phyloP scores from a whole-genome alignment of 2,888 invertebrate genomes.

The Mamestra brassicae region DNA sequence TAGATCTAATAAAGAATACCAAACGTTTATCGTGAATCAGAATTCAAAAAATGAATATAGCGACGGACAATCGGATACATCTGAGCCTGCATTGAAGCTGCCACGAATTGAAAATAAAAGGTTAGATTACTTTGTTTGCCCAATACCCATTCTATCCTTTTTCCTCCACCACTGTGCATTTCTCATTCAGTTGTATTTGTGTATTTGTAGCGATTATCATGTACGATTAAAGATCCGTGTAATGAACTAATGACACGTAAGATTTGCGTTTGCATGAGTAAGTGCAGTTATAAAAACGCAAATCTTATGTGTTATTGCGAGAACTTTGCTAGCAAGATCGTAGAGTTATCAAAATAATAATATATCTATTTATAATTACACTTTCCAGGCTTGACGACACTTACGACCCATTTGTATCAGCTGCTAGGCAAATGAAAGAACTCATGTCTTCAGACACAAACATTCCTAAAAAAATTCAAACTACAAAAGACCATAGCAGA shows the following conservation, averaged over 20 bases:
- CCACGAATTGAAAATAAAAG: slow-evolving; percentile 87
- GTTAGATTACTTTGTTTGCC: slow-evolving; percentile 75
- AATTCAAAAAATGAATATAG: slow-evolving; percentile 77
- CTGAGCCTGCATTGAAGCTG: slow-evolving; percentile 86
- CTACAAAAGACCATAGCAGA: slow-evolving; percentile 84
- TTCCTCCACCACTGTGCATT: slow-evolving; percentile 9
- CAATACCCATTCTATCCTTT: slow-evolving; percentile 31
- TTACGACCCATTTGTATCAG: slow-evolving; percentile 95
- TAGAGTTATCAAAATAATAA: slow-evolving; percentile 8
- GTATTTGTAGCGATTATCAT: neutral
- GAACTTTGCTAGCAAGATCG: neutral
- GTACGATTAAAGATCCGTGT: neutral
- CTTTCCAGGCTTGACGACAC: slow-evolving; percentile 89
- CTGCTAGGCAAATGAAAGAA: slow-evolving; percentile 95
- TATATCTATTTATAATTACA: slow-evolving; percentile 51
- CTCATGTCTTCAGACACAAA: slow-evolving; percentile 93
- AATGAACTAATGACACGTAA: slow-evolving; percentile 14
- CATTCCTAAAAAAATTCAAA: slow-evolving; percentile 85
- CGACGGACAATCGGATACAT: slow-evolving; percentile 79
- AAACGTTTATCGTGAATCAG: slow-evolving; percentile 82
- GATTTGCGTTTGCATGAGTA: neutral
- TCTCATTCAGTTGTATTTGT: neutral
- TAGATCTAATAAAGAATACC: slow-evolving; percentile 76
- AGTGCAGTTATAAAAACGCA: neutral
- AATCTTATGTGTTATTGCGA: neutral